Base-by-base conservation (phyloP, 23 tunicate species). In the Ascidia mentula region DNA sequence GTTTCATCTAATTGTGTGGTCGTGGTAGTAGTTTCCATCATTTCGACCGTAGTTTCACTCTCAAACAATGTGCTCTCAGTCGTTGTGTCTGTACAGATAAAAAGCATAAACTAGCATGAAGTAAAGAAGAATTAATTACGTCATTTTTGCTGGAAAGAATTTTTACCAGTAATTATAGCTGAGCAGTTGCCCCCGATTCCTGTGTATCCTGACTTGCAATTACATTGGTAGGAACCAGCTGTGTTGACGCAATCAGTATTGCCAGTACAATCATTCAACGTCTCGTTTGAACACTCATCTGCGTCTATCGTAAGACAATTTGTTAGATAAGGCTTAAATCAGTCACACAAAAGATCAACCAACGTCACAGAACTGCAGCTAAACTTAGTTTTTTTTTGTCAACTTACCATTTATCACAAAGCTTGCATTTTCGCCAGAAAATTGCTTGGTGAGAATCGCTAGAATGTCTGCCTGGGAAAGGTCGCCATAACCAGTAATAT, bases 171-270 rank as follows among this genome's bases (percentile, higher is more conserved):
- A n/a, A n/a, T n/a, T 12, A 42, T 9, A 6, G 76, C 38, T 6
- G 38, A 31, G 36, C 76, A 72, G 9, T 34, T 34, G 8, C 15
- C 36, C 8, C 76, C 76, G 39, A 31, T 39, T 6, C 76, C 76
- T 7, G 34, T 31, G 34, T 6, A 72, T 9, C 76, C 76, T 7
- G n/a, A 8, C 9, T 72, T 31, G 36, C 76, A 72, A 17, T 22
- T 72, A 72, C 76, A 72, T 22, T 72, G 34, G 38, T 72, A 72
- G 18, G 76, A 72, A 6, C 76, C 76, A 9, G 38, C 38, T 9
- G 76, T 31, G 76, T 72, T 72, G 6, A 20, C 34, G 18, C 76
- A 72, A 22, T 72, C 6, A 8, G 76, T 39, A 34, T 72, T 33
- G 18, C 6, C 18, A 18, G 8, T 31, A 72, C 76, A 72, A 18